Evolutionary conservation across 2,113 vertebrate genomes (phyloP).

Genomic region (Eurystomus gularis): DNA sequence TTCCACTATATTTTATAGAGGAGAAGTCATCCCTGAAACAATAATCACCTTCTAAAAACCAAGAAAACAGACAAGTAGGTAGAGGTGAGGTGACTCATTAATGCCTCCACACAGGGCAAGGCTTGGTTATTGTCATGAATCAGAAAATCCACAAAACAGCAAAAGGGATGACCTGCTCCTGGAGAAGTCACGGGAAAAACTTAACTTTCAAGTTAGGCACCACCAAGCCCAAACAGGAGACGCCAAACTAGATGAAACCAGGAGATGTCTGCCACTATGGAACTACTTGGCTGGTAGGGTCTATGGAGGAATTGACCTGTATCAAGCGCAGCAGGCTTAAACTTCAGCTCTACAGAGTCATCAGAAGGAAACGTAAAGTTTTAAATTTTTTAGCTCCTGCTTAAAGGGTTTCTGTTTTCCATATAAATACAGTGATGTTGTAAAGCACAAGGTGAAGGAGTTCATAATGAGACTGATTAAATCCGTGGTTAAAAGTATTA

Average conservation of each 20-base stretch:
- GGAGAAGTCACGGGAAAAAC: neutral
- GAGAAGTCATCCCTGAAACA: neutral
- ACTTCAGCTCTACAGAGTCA: neutral
- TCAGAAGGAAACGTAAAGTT: neutral
- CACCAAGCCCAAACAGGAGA: neutral
- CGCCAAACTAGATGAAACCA: neutral
- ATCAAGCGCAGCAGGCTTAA: neutral
- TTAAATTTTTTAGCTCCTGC: neutral
- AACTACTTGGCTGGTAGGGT: neutral
- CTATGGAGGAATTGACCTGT: neutral
- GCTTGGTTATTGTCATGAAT: neutral
- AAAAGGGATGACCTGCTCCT: neutral
- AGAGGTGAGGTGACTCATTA: neutral
- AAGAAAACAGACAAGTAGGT: neutral
- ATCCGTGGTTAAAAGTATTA: neutral
- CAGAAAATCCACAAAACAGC: neutral
- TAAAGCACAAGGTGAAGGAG: neutral
- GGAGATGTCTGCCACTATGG: neutral
- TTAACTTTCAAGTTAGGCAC: neutral
- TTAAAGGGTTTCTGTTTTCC: neutral
- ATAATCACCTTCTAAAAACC: neutral
- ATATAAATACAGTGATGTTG: neutral
- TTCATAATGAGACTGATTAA: neutral
- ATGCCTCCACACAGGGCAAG: neutral
- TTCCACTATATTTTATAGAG: neutral